A percentile compares a stretch with the other conserved stretches of the same genome.
These are phyloP conservation scores for Cassiopea andromeda DNA, from an alignment of 30 jellyfish, hydroid and myxozoan genomes.

Conservation along the genomic window DNA sequence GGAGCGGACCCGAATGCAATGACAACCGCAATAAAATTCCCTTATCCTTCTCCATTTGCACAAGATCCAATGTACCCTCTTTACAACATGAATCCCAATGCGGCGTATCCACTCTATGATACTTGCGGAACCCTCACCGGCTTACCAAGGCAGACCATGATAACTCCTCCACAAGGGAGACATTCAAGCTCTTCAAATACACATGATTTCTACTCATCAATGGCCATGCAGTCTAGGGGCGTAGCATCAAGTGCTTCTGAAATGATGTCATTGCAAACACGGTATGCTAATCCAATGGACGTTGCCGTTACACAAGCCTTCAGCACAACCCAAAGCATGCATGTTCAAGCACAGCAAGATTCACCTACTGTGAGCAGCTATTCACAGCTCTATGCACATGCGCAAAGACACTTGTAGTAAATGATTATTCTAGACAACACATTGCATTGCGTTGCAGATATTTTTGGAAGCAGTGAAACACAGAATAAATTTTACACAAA, in stretches of 20 bases:
- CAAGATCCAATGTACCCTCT: slow-evolving; percentile 99
- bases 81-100: slow-evolving; percentile 88
- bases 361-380: slow-evolving; percentile 76
- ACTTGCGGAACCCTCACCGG: slow-evolving; percentile 68
- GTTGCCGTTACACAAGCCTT: slow-evolving; percentile 79
- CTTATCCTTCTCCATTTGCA: slow-evolving; percentile 91
- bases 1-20: slow-evolving; percentile 90
- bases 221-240: slow-evolving; percentile 88
- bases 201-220: slow-evolving; percentile 87
- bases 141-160: slow-evolving; percentile 87
- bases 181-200: slow-evolving; percentile 71
- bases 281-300: slow-evolving; percentile 85
- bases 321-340: slow-evolving; percentile 86
- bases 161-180: slow-evolving; percentile 81
- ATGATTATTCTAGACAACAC: background rate
- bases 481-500: background rate
- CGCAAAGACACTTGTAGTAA: slow-evolving; percentile 76
- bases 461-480: slow-evolving; percentile 22
- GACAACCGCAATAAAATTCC: slow-evolving; percentile 90
- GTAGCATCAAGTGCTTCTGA: slow-evolving; percentile 71
- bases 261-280: slow-evolving; percentile 78
- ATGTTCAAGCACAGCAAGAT: slow-evolving; percentile 64
- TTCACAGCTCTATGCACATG: slow-evolving; percentile 78
- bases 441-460: slow-evolving; percentile 34
- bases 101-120: slow-evolving; percentile 88